These are phyloP conservation scores for Nysson spinosus DNA, from an alignment of 2,888 invertebrate species.

Conservation along the genomic window DNA sequence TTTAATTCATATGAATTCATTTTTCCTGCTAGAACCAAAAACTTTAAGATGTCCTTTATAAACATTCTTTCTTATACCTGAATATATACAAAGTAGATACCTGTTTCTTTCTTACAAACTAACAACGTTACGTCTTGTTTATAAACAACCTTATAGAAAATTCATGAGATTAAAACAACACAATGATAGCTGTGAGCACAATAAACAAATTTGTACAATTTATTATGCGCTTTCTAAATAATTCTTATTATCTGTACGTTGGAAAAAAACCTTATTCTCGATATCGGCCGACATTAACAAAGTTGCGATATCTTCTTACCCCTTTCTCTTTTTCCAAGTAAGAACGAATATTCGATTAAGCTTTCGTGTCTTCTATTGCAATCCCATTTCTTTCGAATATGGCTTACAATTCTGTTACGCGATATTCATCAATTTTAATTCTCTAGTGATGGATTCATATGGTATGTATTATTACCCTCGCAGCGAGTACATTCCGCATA, in stretches of 20 bases:
- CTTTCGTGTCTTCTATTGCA: no score
- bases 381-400: no score
- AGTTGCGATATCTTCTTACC: no score
- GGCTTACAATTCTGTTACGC: no score
- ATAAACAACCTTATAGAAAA: conserved; percentile 76
- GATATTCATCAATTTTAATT: no score
- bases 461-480: conserved; percentile 46
- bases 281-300: conserved; percentile 31
- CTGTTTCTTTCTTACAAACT: conserved; percentile 58
- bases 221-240: conserved; percentile 74
- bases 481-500: conserved; percentile 13
- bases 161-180: conserved; percentile 75
- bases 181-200: conserved; percentile 70
- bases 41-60: conserved; percentile 40
- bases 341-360: no score
- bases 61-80: conserved; percentile 35
- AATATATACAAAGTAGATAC: conserved; percentile 65
- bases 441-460: no score
- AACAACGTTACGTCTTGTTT: conserved; percentile 67
- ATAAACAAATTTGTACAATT: conserved; percentile 76
- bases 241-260: conserved; percentile 62
- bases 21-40: conserved; percentile 39
- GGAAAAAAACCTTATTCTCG: conserved; percentile 37
- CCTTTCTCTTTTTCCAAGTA: no score
- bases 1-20: conserved; percentile 28